Evolutionary conservation across 2,797 vertebrate species (phyloP), one percentile per base, ranked within the genome.

Genomic region (Anguilla pacifica): DNA sequence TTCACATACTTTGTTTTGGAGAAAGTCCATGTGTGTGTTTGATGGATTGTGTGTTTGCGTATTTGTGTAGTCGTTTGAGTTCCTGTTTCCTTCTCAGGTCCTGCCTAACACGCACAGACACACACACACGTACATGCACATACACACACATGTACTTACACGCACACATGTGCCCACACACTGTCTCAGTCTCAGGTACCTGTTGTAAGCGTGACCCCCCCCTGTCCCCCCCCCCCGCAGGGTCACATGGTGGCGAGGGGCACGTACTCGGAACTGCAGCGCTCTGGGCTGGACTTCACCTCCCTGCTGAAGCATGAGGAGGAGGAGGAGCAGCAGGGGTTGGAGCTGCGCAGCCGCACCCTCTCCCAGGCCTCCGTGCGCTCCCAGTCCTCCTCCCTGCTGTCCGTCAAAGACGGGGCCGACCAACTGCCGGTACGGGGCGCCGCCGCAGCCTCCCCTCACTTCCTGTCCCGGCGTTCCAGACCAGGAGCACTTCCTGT

Each of bases 221-320:
- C 19, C 31, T 7, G n/a, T 10, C 46, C 77, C 64, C 1, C 6
- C 19, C 0, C 43, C 22, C 94, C 90, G 89, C 93, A 99, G 98
- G 98, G 98, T 88, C 94, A 96, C 91, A 96, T 97, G 96, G 96
- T 98, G 88, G 96, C 96, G n/a, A 96, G 95, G 89, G 98, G 98
- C 88, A 97, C 96, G 0, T 99, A 97, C 90, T 91, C 93, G 0
- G 97, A 98, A 89, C 97, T 99, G 90, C 96, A 96, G 92, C 96
- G 90, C 88, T 98, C 97, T 0, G 98, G 98, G 64, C 31, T 99
- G 85, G 98, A 99, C 94, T 99, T 99, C 93, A 96, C 97, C 84
- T 97, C 97, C 85, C 93, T 99, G 89, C 93, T 99, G 92, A 97
- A 97, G 93, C 96, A 95, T 87, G 95, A 96, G 0, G 98, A 98